These are phyloP conservation scores for Origma solitaria DNA, from an alignment of 2,113 vertebrate species.

Conservation along the genomic window DNA sequence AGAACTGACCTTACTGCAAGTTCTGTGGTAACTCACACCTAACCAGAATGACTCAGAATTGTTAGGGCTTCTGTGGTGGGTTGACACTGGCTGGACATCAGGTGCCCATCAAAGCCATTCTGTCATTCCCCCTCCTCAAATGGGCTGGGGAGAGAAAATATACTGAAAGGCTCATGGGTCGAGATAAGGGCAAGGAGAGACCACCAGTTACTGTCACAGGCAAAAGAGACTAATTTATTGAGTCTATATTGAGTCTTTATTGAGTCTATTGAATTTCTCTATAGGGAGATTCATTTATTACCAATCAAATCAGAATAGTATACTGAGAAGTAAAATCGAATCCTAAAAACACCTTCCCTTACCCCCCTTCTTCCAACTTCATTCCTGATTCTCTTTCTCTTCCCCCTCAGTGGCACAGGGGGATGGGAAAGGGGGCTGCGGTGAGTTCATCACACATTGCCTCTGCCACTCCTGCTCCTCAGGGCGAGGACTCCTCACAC, in stretches of 20 bases:
- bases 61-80: neutral
- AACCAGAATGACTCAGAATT: neutral
- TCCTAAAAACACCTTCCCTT: neutral
- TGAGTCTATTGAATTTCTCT: no score
- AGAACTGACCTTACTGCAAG: neutral
- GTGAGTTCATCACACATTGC: neutral
- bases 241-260: no score
- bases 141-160: neutral
- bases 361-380: neutral
- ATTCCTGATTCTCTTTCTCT: neutral
- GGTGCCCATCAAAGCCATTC: neutral
- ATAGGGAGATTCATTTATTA: neutral
- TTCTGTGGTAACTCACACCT: neutral
- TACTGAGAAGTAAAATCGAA: neutral
- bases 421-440: neutral
- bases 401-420: neutral
- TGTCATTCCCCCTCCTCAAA: neutral
- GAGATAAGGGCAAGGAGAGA: neutral
- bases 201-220: fast-evolving
- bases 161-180: neutral
- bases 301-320: neutral
- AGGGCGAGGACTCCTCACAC: no score
- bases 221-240: no score
- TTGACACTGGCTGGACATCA: neutral
- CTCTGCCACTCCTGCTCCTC: neutral